phyloP scores from a whole-genome alignment of 2,797 vertebrate genomes.

The Prionace glauca region DNA sequence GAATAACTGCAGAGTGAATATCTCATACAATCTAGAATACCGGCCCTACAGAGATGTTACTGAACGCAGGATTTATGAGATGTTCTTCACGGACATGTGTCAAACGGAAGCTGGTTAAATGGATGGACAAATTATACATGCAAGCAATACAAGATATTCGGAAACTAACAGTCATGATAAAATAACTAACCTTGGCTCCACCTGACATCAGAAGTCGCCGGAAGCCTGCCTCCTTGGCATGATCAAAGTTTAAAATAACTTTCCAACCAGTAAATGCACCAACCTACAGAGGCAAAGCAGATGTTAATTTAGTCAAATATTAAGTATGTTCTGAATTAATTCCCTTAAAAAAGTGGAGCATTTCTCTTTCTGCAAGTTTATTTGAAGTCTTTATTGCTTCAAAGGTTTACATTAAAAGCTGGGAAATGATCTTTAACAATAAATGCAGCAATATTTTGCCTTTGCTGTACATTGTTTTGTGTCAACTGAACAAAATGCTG shows the following conservation, averaged over 20 bases:
- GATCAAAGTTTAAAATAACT: conserved; percentile 89
- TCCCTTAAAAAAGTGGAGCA: not conserved
- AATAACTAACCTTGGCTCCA: conserved; percentile 70
- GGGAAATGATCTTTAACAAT: not conserved
- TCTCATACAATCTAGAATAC: not conserved
- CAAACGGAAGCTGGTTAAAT: not conserved
- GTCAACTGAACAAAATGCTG: not conserved
- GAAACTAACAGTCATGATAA: not conserved
- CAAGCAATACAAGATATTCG: not conserved
- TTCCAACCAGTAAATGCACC: conserved; percentile 94
- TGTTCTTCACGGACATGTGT: not conserved
- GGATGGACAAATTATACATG: conserved; percentile 45
- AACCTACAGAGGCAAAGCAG: conserved; percentile 52
- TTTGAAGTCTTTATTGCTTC: not conserved
- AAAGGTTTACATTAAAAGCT: not conserved
- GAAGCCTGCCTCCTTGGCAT: conserved; percentile 85
- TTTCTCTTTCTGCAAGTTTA: not conserved
- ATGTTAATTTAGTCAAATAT: not conserved
- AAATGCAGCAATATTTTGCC: not conserved
- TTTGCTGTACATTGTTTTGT: not conserved
- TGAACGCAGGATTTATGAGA: not conserved
- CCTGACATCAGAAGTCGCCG: conserved; percentile 88
- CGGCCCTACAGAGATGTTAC: not conserved
- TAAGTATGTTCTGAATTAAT: not conserved
- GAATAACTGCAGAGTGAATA: not conserved